Conservation (phyloP, 2,797 vertebrate species). For the Tamandua tetradactyla region DNA sequence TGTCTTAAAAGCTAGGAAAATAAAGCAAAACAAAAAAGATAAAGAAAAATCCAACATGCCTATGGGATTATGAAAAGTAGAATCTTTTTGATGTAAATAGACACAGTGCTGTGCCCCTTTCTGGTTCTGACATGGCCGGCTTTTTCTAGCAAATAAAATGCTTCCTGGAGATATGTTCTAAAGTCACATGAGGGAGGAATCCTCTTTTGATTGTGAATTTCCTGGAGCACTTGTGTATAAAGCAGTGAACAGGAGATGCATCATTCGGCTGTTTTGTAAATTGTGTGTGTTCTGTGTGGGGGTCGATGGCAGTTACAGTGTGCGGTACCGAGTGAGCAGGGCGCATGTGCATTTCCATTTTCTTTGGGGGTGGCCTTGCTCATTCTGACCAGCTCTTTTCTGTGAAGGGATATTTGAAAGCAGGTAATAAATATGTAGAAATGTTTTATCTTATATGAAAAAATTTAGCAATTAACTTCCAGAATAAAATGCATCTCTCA, state of each 20-base stretch:
- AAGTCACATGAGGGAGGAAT: rapidly evolving
- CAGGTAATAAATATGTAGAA: background rate
- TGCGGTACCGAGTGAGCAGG: rapidly evolving
- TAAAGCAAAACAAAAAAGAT: background rate
- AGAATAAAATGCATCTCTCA: background rate
- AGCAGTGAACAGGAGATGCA: rapidly evolving
- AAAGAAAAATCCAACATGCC: background rate
- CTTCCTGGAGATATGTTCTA: background rate
- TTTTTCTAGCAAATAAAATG: background rate
- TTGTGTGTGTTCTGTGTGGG: background rate
- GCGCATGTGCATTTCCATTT: rapidly evolving
- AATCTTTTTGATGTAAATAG: rapidly evolving
- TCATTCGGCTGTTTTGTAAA: rapidly evolving
- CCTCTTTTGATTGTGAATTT: background rate
- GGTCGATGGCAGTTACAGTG: rapidly evolving
- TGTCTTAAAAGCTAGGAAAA: background rate
- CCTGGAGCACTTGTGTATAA: background rate
- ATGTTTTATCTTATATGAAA: background rate
- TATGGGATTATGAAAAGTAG: rapidly evolving
- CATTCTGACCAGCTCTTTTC: background rate
- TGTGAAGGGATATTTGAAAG: background rate
- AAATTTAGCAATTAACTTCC: background rate
- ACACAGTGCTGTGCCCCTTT: rapidly evolving
- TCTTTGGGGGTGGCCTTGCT: rapidly evolving
- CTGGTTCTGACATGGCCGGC: background rate